Base-by-base conservation (phyloP, 2,113 vertebrate genomes). In the Prionailurus viverrinus region DNA sequence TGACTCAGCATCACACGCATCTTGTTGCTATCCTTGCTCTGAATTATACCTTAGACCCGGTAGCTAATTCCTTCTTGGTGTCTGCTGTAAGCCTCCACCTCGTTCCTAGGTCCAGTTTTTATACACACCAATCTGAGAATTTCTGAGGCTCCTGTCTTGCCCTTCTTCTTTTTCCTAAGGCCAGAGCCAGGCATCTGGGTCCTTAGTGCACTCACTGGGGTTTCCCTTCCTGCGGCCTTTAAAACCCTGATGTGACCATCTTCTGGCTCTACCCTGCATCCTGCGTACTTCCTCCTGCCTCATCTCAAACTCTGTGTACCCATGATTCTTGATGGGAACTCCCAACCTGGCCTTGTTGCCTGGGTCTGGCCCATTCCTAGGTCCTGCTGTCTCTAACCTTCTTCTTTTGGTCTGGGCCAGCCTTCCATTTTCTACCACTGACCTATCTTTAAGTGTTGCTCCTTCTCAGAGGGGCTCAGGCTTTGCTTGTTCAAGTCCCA, bases 91-190 rank as follows among this genome's bases (percentile, higher is more conserved):
- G 15, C n/a, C 4, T 89, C 58, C 58, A 7, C 51, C 15, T 73
- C 0, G 36, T 18, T 11, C 1, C 4, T 3, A 8, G 21, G 29
- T 31, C 29, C 23, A 2, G 9, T 61, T 83, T 19, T 51, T 48
- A 10, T 14, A 7, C 1, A 63, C n/a, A 48, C 5, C 33, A 61
- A 0, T 58, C 31, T 31, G 15, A 71, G 55, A 51, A 29, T 65
- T n/a, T 88, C 86, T 82, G 51, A 93, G 36, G 33, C 33, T 39
- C n/a, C 31, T 83, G 33, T 6, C 51, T 69, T 19, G 19, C 11
- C 29, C 13, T 31, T 74, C 29, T 39, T 66, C 8, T 73, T 85
- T 31, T 5, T 53, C 48, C 31, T n/a, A 73, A 71, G 5, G 36
- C 33, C 53, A 73, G 81, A 10, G n/a, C 19, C 55, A 33, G 9